Evolutionary conservation across 2,888 invertebrate genomes (phyloP).

Genomic region (Tetranychus piercei): DNA sequence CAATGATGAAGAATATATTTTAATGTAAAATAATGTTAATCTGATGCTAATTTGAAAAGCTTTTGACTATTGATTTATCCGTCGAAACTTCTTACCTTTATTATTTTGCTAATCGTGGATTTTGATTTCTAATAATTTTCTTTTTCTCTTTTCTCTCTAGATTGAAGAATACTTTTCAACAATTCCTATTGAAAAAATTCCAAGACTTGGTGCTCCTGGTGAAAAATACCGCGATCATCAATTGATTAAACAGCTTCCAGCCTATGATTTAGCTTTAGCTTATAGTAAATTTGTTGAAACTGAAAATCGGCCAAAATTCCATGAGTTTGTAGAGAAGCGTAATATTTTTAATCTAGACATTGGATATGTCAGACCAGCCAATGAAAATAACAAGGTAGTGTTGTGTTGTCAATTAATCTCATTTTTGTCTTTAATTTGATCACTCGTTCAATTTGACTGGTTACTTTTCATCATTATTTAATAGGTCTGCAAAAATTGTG

Average conservation of each 20-base stretch:
- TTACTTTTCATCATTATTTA: slow-evolving; percentile 16
- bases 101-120: too few relatives aligned
- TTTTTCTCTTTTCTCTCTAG: slow-evolving; percentile 38
- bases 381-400: slow-evolving; percentile 3
- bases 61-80: too few relatives aligned
- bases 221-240: slow-evolving; percentile 61
- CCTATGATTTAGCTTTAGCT: slow-evolving; percentile 72
- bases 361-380: slow-evolving; percentile 42
- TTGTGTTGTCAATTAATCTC: neutral
- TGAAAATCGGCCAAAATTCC: slow-evolving; percentile 57
- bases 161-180: slow-evolving; percentile 80
- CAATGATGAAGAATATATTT: too few relatives aligned
- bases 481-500: slow-evolving; percentile 64
- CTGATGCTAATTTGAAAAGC: too few relatives aligned
- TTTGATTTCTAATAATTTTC: too few relatives aligned
- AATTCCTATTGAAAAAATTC: slow-evolving; percentile 61
- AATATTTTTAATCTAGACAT: slow-evolving; percentile 92
- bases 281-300: slow-evolving; percentile 71
- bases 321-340: slow-evolving; percentile 79
- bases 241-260: slow-evolving; percentile 71
- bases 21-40: too few relatives aligned
- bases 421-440: neutral
- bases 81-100: too few relatives aligned
- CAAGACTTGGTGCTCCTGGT: slow-evolving; percentile 40
- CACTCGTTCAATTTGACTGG: neutral